Evolutionary conservation across 2,888 invertebrate species (phyloP).

Genomic region (Hermodice carunculata): DNA sequence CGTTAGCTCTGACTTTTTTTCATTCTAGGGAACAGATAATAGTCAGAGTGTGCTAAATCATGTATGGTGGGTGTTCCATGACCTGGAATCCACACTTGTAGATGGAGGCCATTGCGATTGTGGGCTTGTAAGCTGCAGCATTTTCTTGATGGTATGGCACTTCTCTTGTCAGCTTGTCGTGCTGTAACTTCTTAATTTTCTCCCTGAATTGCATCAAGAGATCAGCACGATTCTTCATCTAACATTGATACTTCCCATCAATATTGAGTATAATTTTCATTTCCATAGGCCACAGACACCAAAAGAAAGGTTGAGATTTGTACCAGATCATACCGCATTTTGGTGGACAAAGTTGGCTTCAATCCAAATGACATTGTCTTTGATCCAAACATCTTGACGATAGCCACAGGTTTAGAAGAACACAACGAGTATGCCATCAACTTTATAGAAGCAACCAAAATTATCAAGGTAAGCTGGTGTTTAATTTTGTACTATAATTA

Average conservation of each 20-base stretch:
- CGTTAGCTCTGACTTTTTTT: no score
- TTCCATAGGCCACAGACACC: constrained; percentile 71
- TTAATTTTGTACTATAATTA: background rate
- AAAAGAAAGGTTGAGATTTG: constrained; percentile 74
- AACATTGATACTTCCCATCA: background rate
- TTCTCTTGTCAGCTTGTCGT: no score
- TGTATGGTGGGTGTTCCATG: no score
- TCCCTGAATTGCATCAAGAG: no score
- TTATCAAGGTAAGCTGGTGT: constrained; percentile 70
- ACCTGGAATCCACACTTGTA: no score
- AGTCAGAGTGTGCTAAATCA: no score
- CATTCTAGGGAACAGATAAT: no score
- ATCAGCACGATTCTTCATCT: no score
- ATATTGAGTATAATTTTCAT: background rate
- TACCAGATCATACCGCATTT: constrained; percentile 72
- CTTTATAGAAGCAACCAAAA: constrained; percentile 72
- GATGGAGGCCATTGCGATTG: no score
- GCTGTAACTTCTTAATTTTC: no score
- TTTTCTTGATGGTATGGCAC: no score
- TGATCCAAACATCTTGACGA: constrained; percentile 75
- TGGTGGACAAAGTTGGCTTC: constrained; percentile 72
- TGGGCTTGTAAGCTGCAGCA: no score
- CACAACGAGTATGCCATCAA: constrained; percentile 73
- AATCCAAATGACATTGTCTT: constrained; percentile 75
- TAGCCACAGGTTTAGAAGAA: constrained; percentile 76